These are phyloP conservation scores for Sylvietta virens DNA, from an alignment of 2,113 vertebrate species.

Conservation along the genomic window DNA sequence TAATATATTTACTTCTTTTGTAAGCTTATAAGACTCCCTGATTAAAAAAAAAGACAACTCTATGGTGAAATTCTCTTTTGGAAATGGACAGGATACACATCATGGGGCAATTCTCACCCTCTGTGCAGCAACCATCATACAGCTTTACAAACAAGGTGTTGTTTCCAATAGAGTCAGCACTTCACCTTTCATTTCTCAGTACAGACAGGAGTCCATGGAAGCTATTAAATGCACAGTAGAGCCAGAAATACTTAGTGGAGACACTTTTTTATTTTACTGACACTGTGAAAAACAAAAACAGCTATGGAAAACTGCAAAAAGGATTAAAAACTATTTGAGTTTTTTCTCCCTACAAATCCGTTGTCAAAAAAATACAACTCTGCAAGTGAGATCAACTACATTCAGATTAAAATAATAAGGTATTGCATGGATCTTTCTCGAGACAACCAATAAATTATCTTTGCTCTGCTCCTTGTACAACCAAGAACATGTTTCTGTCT, in stretches of 20 bases:
- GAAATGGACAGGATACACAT: neutral
- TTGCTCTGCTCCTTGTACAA: neutral
- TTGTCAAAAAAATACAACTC: neutral
- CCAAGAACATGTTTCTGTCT: neutral
- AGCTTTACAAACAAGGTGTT: neutral
- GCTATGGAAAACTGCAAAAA: neutral
- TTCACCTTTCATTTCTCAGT: neutral
- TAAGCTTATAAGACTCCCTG: neutral
- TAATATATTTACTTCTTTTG: neutral
- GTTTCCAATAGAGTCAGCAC: neutral
- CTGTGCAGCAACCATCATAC: neutral
- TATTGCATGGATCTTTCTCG: neutral
- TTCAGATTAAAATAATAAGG: neutral
- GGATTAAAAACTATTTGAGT: rapidly evolving
- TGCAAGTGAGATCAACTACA: neutral
- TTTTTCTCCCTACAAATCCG: neutral
- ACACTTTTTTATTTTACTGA: neutral
- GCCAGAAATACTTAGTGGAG: neutral
- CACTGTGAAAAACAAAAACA: neutral
- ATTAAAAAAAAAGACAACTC: neutral
- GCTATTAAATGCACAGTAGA: neutral
- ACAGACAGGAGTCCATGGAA: neutral
- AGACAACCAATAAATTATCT: neutral
- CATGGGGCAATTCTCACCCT: neutral
- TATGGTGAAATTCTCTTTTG: neutral